These are phyloP conservation scores for Mythimna ferrago DNA, from an alignment of 2,888 invertebrate species.

Conservation along the genomic window DNA sequence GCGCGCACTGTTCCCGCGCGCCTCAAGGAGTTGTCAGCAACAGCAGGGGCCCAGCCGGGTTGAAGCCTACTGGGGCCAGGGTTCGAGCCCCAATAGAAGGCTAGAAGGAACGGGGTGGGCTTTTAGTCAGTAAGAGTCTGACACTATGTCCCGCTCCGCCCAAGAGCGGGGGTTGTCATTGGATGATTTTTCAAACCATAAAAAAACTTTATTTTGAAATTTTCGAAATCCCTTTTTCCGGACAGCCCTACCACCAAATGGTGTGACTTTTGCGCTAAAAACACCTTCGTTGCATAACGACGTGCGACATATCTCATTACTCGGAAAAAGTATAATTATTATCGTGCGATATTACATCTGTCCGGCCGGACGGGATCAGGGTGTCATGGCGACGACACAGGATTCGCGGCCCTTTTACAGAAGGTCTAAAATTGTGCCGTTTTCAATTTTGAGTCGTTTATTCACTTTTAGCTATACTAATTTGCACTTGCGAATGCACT, in stretches of 20 bases:
- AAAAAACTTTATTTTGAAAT: too few relatives aligned
- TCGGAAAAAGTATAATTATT: slow-evolving; percentile 69
- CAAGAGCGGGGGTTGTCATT: too few relatives aligned
- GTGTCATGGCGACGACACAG: slow-evolving; percentile 1
- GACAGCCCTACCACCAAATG: slow-evolving; percentile 37
- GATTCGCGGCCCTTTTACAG: slow-evolving; percentile 2
- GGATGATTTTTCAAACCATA: too few relatives aligned
- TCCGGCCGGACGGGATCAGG: slow-evolving; percentile 20
- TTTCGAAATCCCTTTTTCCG: slow-evolving; percentile 12
- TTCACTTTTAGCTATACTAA: neutral
- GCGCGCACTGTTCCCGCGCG: too few relatives aligned
- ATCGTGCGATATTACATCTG: slow-evolving; percentile 61
- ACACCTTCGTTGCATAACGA: slow-evolving; percentile 41
- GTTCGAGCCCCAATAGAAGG: too few relatives aligned
- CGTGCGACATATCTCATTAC: slow-evolving; percentile 65
- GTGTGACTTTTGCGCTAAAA: slow-evolving; percentile 37
- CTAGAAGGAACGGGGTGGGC: too few relatives aligned
- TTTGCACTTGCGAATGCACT: too few relatives aligned
- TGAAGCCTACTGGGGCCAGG: too few relatives aligned
- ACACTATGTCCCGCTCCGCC: too few relatives aligned
- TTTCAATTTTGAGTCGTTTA: neutral
- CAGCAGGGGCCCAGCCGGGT: too few relatives aligned
- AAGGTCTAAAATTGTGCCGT: neutral
- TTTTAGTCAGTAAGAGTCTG: too few relatives aligned
- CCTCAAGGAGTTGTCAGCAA: too few relatives aligned